These are phyloP conservation scores for Oxyura jamaicensis DNA, from an alignment of 2,113 vertebrate species.

Conservation along the genomic window DNA sequence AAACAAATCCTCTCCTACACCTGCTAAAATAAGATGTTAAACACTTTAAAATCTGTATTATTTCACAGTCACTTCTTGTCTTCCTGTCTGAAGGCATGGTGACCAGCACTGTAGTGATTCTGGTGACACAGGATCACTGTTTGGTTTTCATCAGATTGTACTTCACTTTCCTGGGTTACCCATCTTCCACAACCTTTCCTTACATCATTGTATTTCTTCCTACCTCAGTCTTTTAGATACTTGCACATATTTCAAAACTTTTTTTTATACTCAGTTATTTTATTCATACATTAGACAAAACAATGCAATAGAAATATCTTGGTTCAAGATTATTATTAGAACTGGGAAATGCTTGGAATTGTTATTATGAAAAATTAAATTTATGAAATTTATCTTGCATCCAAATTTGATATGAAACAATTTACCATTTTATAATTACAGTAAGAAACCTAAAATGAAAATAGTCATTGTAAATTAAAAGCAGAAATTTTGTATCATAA, in stretches of 20 bases:
- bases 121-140: background rate
- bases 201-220: background rate
- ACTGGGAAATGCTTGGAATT: background rate
- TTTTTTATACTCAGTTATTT: background rate
- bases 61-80: background rate
- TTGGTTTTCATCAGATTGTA: background rate
- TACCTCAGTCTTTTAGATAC: background rate
- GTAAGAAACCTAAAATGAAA: background rate
- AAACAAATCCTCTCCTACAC: background rate
- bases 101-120: background rate
- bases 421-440: background rate
- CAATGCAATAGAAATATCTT: background rate
- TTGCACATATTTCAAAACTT: background rate
- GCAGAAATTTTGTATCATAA: background rate
- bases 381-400: background rate
- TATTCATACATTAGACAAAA: background rate
- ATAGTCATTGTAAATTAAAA: background rate
- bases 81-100: background rate
- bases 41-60: background rate
- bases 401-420: background rate
- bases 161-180: background rate
- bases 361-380: background rate
- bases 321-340: background rate
- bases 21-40: background rate
- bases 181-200: background rate